These are phyloP conservation scores for Eilema griseolum DNA, from an alignment of 2,888 invertebrate genomes.

Conservation along the genomic window DNA sequence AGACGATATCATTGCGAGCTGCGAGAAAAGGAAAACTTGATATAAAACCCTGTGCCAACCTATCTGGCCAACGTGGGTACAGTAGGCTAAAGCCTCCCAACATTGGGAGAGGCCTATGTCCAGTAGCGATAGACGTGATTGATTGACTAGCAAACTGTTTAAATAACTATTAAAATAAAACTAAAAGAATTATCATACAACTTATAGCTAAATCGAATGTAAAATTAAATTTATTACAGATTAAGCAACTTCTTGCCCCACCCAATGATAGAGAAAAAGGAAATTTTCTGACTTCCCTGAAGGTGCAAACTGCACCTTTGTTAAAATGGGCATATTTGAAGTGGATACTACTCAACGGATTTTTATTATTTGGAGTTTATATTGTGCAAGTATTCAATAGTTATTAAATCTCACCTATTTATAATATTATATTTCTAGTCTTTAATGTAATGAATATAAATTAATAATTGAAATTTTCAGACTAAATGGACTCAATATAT, in stretches of 20 bases:
- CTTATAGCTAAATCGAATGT: too few relatives aligned
- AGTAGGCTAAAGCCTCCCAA: too few relatives aligned
- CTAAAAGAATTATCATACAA: too few relatives aligned
- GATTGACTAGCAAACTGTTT: too few relatives aligned
- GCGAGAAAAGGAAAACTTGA: too few relatives aligned
- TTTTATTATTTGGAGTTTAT: conserved; percentile 88
- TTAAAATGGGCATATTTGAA: conserved; percentile 83
- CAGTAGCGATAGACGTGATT: too few relatives aligned
- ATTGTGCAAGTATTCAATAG: conserved; percentile 84
- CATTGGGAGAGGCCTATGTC: too few relatives aligned
- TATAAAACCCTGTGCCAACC: too few relatives aligned
- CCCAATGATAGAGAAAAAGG: conserved; percentile 52
- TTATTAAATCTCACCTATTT: not conserved
- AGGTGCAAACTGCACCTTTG: conserved; percentile 84
- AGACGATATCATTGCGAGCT: too few relatives aligned
- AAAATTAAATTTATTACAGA: conserved; percentile 56
- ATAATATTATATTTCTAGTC: too few relatives aligned
- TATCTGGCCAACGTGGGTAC: too few relatives aligned
- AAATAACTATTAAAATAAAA: too few relatives aligned
- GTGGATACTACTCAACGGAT: conserved; percentile 84
- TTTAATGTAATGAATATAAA: not conserved
- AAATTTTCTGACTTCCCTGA: conserved; percentile 73
- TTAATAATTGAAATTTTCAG: not conserved
- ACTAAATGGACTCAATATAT: not conserved
- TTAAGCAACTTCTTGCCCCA: conserved; percentile 64